Evolutionary conservation across 2,888 invertebrate species (phyloP), one percentile per base, ranked within the genome.

Genomic region (Apodemia hepburni): DNA sequence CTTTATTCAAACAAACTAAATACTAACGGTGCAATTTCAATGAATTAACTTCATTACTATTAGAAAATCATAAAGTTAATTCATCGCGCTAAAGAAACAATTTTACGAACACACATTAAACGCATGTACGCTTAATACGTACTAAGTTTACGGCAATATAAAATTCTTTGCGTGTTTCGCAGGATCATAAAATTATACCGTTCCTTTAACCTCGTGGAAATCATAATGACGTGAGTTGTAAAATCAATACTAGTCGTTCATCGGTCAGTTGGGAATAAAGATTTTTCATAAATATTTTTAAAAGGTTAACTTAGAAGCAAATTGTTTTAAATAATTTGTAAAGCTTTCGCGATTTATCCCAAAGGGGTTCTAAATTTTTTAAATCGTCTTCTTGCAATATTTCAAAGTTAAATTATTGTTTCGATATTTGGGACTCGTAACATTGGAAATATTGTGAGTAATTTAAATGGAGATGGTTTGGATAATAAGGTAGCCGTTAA

Each of bases 101-200:
- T 69, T 70, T 71, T 69, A 66, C 59, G 59, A 61, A 66, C 62
- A 66, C 66, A 67, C 61, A 64, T 69, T 65, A 64, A 69, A 70
- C 64, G 22, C 22, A 22, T 2, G 2, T 61, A 63, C 61, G 62
- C 49, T 22, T 22, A 22, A 60, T 42, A 42, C 62, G 61, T 64
- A 60, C 59, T 61, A 67, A 65, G 63, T 69, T 71, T 68, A 66
- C 66, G 60, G 65, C 45, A 61, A 64, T 68, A 64, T 69, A 66
- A 65, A 66, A 69, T 70, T 69, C 66, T 71, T 69, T 67, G 69
- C 69, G 68, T 70, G 68, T 69, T 71, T 68, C 64, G 64, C 61
- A 58, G 61, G 60, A 38, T 69, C 69, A 62, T 70, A 69, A 71
- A 68, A 72, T 66, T 66, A 69, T 69, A 68, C 65, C 61, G 65